Percentiles rank a stretch among this genome's conserved stretches.
Evolutionary conservation across 2,888 invertebrate genomes (phyloP).

Genomic region (Cephus pygmeus): DNA sequence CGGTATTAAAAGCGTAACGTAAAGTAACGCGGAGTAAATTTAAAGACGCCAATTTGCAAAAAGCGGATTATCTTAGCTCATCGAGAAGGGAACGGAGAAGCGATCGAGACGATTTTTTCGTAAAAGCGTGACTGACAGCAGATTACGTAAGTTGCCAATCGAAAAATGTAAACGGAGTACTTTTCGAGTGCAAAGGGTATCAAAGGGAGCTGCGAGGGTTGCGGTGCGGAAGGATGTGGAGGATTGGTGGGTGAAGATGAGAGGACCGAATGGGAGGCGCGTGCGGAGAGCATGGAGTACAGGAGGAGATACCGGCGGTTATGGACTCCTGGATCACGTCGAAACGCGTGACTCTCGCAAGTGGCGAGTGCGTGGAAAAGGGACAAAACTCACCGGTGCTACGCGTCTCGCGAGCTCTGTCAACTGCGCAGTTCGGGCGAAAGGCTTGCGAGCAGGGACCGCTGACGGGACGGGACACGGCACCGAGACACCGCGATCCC

Average conservation of each 20-base stretch:
- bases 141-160: conserved; percentile 1
- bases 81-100: neutral
- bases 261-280: neutral
- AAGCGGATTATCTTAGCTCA: neutral
- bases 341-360: conserved; percentile 6
- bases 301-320: neutral
- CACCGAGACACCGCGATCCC: conserved; percentile 34
- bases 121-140: neutral
- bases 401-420: conserved; percentile 52
- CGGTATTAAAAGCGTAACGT: neutral
- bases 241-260: neutral
- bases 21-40: neutral
- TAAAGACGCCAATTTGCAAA: neutral
- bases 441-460: conserved; percentile 48
- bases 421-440: conserved; percentile 61
- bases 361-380: conserved; percentile 11
- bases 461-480: conserved; percentile 35
- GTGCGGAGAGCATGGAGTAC: neutral
- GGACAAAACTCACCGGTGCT: conserved; percentile 56
- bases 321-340: neutral
- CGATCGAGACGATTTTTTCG: neutral
- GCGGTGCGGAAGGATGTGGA: neutral
- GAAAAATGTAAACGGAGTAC: neutral
- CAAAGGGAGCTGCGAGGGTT: neutral
- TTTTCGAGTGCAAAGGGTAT: neutral